Conservation (phyloP, 2,113 vertebrate genomes). For the Aleadryas rufinucha region DNA sequence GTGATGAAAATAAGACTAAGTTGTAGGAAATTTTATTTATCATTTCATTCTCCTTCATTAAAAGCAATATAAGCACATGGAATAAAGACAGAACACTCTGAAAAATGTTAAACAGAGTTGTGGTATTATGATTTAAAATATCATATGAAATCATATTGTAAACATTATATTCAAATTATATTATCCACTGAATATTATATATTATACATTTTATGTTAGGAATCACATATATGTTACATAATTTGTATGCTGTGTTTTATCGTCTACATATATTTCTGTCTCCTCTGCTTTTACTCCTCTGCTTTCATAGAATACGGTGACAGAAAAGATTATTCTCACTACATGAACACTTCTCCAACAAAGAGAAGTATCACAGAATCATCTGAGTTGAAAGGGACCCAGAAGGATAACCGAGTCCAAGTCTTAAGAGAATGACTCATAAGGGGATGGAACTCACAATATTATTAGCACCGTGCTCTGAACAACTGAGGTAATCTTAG, state of each 20-base stretch:
- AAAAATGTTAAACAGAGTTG: background rate
- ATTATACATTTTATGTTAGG: background rate
- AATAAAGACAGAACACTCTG: background rate
- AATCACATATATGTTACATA: background rate
- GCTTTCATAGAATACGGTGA: background rate
- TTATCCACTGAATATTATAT: background rate
- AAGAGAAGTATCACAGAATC: background rate
- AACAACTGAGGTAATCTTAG: background rate
- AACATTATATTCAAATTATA: background rate
- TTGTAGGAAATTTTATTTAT: background rate
- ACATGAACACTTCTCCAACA: background rate
- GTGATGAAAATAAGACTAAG: background rate
- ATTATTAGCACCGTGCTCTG: rapidly evolving
- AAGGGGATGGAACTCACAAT: background rate
- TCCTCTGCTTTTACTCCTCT: too few species aligned
- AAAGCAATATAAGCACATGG: background rate
- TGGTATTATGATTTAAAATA: background rate
- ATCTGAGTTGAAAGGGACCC: background rate
- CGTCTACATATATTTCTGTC: background rate
- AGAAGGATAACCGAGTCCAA: background rate
- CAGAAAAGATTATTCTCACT: background rate
- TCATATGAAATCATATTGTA: background rate
- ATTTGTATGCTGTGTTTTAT: background rate
- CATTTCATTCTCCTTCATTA: background rate
- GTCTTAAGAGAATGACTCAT: background rate